These are phyloP conservation scores for Xerus inauris DNA, from an alignment of 2,113 vertebrate species.

Conservation along the genomic window DNA sequence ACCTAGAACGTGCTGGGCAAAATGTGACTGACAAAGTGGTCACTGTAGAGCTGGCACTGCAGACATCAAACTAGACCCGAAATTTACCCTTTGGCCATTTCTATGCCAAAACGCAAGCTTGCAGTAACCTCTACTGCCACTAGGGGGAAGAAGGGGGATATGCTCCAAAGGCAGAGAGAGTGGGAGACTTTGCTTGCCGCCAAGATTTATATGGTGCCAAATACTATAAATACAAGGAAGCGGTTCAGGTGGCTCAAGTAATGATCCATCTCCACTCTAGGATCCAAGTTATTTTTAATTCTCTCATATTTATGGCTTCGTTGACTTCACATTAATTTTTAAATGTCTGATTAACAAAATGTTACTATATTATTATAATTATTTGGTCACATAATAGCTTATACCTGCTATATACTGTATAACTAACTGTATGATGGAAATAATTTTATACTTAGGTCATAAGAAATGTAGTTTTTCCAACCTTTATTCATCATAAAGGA, in stretches of 20 bases:
- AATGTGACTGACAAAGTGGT: not conserved
- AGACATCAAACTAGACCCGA: not conserved
- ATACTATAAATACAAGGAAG: constrained; percentile 32
- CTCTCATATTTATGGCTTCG: constrained; percentile 5
- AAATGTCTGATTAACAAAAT: constrained; percentile 31
- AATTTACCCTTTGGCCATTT: not conserved
- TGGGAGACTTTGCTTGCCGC: not conserved
- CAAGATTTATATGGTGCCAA: not conserved
- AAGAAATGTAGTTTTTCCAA: constrained; percentile 18
- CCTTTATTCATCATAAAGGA: constrained; percentile 20
- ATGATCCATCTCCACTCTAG: not conserved
- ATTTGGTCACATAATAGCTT: constrained; percentile 8
- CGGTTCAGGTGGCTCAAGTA: not conserved
- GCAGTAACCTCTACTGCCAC: not conserved
- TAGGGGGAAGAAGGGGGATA: not conserved
- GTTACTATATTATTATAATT: not conserved
- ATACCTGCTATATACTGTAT: not conserved
- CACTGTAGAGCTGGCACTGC: not conserved
- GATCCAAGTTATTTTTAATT: constrained; percentile 37
- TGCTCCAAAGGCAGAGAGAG: not conserved
- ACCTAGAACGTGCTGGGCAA: constrained; percentile 30
- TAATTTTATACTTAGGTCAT: not conserved
- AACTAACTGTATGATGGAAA: not conserved
- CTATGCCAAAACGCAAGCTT: not conserved
- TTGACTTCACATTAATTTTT: constrained; percentile 35